Base-by-base conservation (phyloP, 1,140 invertebrate species). In the Drosophila nasuta region DNA sequence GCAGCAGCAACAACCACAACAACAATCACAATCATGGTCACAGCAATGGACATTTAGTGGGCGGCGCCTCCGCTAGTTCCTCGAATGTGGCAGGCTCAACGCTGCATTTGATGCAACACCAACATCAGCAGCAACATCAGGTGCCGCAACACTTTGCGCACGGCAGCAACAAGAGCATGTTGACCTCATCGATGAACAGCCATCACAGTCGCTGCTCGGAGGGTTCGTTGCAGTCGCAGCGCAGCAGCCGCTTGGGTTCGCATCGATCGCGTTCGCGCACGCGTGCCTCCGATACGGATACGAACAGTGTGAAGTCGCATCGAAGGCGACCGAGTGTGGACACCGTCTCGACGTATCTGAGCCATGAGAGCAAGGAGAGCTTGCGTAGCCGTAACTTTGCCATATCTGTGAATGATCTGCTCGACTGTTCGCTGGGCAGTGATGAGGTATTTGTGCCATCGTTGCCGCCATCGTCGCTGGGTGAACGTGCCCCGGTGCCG, bases 331-430 rank as follows among this genome's bases (percentile, higher is more conserved):
- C 96, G 20, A 97, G 96, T 91, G 95, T 97, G 15, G 96, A 97
- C 92, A 97, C 96, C 17, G 96, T 97, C 17, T 97, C 96, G 62
- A 98, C 97, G 0, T 97, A 97, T 93, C 94, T 97, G 62, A 97
- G 96, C 91, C 96, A 97, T 82, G 96, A 97, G 92, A 96, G 96
- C 93, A 95, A 95, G 85, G 95, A 95, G 62, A 95, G 94, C 59
- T 68, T 92, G 43, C 86, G 92, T 59, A 91, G 91, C 59, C 81
- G 91, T 6, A 91, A 92, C 56, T 92, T 92, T 80, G 82, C 91
- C 56, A 92, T 93, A 72, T 94, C 94, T 2, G 95, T 96, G 11
- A 94, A 95, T 67, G 96, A 96, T 93, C 93, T 97, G 63, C 91
- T 97, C 25, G 96, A 96, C 93, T 96, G 95, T 86, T 96, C 95